Base-by-base conservation (phyloP, 2,797 vertebrate species). In the Leptodactylus fallax region DNA sequence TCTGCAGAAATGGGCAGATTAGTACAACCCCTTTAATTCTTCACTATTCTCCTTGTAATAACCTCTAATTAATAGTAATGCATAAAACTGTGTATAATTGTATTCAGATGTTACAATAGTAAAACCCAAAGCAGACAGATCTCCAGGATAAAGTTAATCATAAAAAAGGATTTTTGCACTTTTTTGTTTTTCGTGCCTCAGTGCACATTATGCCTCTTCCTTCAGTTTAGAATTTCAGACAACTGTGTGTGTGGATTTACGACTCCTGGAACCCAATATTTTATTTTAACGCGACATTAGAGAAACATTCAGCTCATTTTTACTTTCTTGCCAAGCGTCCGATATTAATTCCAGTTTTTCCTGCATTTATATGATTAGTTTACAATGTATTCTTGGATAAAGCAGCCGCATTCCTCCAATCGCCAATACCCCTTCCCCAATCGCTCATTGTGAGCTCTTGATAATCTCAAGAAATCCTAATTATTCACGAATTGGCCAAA, bases 401-500 rank as follows among this genome's bases (percentile, higher is more conserved):
- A 7, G 65, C 53, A 58, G 7, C 21, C 14, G 7, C 3, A 19
- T 69, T 80, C 27, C 63, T 77, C 60, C 74, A n/a, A 27, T 71
- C 55, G 36, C 81, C 76, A 85, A 65, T 19, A 14, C 21, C 11
- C 2, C 45, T 53, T 84, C 60, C 51, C 23, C 47, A n/a, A 79
- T 60, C 55, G n/a, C 87, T 61, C 45, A 79, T 84, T 47, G 53
- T 21, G 9, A 79, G 13, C 16, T 6, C 27, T 55, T 25, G 51
- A 88, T 84, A 60, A 67, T 79, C 74, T 79, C 19, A 55, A 84
- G 81, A 60, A 83, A 79, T 60, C 14, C 60, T 78, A 67, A 88
- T 88, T 85, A 81, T 80, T 81, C 45, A 36, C 67, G 6, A 63
- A 89, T 71, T 83, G 60, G n/a, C 83, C 51, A 23, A 76, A 85